phyloP scores from a whole-genome alignment of 2,888 invertebrate species.

The Drosophila mayaguana region DNA sequence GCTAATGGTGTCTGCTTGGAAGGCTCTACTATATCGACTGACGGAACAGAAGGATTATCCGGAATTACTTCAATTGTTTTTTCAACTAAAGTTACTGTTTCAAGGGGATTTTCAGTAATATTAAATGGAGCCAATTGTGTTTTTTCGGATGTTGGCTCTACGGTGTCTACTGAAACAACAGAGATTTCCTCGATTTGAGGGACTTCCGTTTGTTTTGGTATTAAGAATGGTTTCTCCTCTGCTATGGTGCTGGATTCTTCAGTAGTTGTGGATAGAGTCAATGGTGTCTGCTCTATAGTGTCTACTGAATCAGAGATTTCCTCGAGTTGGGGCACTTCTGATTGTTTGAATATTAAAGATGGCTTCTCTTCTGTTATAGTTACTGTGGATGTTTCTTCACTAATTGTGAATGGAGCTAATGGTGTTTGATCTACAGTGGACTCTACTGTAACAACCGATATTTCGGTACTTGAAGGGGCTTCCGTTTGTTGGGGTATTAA shows the following conservation, averaged over 20 bases:
- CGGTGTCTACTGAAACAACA: background rate
- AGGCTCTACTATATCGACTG: background rate
- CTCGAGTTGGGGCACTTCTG: background rate
- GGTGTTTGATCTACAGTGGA: background rate
- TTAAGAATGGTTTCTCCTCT: background rate
- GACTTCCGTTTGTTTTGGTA: background rate
- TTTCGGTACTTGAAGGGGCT: background rate
- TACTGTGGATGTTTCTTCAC: background rate
- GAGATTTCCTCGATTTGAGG: background rate
- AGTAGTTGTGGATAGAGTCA: constrained; percentile 32
- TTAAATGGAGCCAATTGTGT: constrained; percentile 29
- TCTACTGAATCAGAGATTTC: background rate
- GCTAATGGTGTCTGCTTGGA: constrained; percentile 21
- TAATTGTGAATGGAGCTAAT: constrained; percentile 26
- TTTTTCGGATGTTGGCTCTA: background rate
- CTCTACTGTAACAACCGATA: background rate
- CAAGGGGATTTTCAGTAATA: background rate
- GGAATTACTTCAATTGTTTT: constrained; percentile 10
- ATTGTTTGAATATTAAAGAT: background rate
- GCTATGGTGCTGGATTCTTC: background rate
- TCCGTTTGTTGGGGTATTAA: background rate
- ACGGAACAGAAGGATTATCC: background rate
- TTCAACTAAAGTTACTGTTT: constrained; percentile 2
- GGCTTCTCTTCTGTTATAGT: background rate
- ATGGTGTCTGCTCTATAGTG: constrained; percentile 9